phyloP scores from a whole-genome alignment of 2,797 vertebrate species.

The Sorex maritimensis region DNA sequence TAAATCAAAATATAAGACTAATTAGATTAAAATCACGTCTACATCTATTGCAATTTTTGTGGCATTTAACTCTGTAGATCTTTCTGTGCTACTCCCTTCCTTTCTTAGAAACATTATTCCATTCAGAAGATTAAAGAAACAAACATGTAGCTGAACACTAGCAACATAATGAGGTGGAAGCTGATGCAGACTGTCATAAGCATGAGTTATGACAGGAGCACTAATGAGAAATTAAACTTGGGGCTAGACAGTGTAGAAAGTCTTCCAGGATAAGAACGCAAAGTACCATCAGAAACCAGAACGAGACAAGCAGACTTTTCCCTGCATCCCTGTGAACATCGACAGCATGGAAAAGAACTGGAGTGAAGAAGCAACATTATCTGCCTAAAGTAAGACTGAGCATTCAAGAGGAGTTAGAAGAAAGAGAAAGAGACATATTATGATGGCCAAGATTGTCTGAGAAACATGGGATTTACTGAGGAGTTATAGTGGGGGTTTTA shows the following conservation, averaged over 20 bases:
- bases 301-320: neutral
- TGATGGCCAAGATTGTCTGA: neutral
- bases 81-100: neutral
- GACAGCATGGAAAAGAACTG: neutral
- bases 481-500: neutral
- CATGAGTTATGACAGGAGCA: neutral
- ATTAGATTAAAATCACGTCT: neutral
- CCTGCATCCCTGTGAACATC: too few species aligned
- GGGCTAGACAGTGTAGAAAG: neutral
- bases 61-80: neutral
- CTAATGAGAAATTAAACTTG: neutral
- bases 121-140: neutral
- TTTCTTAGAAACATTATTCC: neutral
- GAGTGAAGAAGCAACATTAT: too few species aligned
- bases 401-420: neutral
- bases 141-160: neutral
- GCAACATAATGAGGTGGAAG: neutral
- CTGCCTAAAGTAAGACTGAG: neutral
- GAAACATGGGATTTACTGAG: neutral
- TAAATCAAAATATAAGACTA: neutral
- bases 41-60: conserved; percentile 10
- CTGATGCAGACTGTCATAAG: neutral
- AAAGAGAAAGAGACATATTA: neutral
- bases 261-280: neutral
- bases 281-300: neutral